Evolutionary conservation across 2,113 vertebrate species (phyloP).

Genomic region (Noctilio leporinus): DNA sequence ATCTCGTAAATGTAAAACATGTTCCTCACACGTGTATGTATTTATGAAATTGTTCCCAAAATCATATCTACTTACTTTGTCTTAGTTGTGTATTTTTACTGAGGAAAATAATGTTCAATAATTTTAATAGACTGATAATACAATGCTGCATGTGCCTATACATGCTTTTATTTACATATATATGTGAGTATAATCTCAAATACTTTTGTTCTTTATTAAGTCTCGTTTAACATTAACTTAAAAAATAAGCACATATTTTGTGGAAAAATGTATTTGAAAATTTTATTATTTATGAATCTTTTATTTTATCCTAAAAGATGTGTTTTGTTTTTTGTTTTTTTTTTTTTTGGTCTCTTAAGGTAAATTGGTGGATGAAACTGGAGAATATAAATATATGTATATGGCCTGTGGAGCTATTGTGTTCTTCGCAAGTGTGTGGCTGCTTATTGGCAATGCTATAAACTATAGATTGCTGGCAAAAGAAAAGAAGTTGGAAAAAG

Average conservation of each 20-base stretch:
- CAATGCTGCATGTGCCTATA: background rate
- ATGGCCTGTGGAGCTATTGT: slow-evolving; percentile 90
- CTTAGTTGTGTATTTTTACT: background rate
- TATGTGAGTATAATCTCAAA: background rate
- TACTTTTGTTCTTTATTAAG: background rate
- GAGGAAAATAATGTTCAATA: background rate
- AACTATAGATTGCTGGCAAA: slow-evolving; percentile 93
- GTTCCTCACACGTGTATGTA: background rate
- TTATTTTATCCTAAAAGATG: background rate
- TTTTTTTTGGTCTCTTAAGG: slow-evolving; percentile 85
- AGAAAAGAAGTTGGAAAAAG: slow-evolving; percentile 82
- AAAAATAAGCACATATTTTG: background rate
- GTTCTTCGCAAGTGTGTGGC: slow-evolving; percentile 89
- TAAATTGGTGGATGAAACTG: slow-evolving; percentile 92
- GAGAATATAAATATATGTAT: slow-evolving; percentile 95
- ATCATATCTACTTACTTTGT: background rate
- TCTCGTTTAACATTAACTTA: background rate
- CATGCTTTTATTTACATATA: background rate
- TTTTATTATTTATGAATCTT: slow-evolving; percentile 7
- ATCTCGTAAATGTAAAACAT: background rate
- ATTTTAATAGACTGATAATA: background rate
- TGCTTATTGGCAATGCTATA: slow-evolving; percentile 94
- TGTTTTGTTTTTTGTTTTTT: background rate
- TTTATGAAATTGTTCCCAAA: background rate
- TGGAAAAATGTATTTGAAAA: background rate